Percentiles rank a stretch among this genome's conserved stretches.
Evolutionary conservation across 2,797 vertebrate genomes (phyloP).

Genomic region (Chrosomus eos): DNA sequence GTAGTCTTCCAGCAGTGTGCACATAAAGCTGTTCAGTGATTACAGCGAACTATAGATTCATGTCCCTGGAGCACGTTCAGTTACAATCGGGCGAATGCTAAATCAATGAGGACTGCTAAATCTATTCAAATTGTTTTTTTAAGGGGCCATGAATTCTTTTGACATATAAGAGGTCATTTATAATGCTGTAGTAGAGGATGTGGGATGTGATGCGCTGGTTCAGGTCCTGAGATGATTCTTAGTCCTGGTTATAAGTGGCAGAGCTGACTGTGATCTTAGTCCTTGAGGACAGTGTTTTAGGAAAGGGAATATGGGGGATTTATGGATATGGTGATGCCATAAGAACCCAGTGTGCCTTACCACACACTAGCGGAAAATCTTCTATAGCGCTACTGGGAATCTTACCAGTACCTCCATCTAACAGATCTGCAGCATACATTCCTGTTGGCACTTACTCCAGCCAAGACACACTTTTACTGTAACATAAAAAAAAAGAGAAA

Average conservation of each 20-base stretch:
- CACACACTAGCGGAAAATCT: not conserved
- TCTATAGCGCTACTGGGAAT: not conserved
- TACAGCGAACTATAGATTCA: conserved; percentile 2
- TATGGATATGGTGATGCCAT: not conserved
- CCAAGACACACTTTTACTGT: not conserved
- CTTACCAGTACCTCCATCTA: not conserved
- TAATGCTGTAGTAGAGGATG: not conserved
- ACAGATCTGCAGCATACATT: not conserved
- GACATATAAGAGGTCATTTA: not conserved
- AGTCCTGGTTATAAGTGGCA: not conserved
- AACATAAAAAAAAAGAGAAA: no score
- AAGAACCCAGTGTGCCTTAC: not conserved
- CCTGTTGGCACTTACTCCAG: not conserved
- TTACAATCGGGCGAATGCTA: not conserved
- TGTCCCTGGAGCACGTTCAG: conserved; percentile 6
- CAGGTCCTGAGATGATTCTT: not conserved
- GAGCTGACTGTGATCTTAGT: not conserved
- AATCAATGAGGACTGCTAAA: not conserved
- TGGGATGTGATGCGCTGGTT: not conserved
- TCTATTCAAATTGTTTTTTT: not conserved
- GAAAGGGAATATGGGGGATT: not conserved
- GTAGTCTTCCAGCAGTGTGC: not conserved
- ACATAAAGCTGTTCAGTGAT: conserved; percentile 7
- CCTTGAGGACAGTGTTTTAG: not conserved
- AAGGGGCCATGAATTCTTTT: not conserved